These are phyloP conservation scores for Protaetia brevitarsis DNA, from an alignment of 1,140 invertebrate species.

Conservation along the genomic window DNA sequence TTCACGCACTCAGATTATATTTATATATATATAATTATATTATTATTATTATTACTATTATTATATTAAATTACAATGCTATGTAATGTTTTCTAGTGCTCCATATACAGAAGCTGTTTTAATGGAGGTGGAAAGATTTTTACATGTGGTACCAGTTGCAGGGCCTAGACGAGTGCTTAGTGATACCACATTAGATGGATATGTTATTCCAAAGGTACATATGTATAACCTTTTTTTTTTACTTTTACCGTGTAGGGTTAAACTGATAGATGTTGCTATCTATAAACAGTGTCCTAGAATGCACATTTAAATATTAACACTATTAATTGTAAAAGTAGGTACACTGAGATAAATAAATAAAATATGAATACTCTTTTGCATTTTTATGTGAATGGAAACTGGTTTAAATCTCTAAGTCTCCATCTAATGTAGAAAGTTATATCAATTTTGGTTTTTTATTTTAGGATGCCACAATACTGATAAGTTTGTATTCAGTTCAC, in stretches of 20 bases:
- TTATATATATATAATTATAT: not conserved
- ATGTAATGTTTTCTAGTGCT: slow-evolving; percentile 52
- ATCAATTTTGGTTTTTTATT: slow-evolving; percentile 46
- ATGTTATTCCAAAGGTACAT: slow-evolving; percentile 61
- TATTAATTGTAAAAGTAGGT: not conserved
- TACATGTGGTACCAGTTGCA: slow-evolving; percentile 59
- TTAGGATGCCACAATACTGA: slow-evolving; percentile 65
- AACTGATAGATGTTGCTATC: slow-evolving; percentile 50
- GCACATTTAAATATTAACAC: not conserved
- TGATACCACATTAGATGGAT: slow-evolving; percentile 60
- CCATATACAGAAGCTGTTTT: slow-evolving; percentile 61
- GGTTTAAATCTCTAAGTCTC: not conserved
- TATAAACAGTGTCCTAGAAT: not conserved
- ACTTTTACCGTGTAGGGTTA: not conserved
- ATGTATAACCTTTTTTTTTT: not conserved
- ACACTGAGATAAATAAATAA: not conserved
- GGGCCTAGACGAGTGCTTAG: slow-evolving; percentile 64
- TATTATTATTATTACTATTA: slow-evolving; percentile 1
- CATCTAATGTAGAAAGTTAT: not conserved
- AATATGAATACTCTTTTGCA: not conserved
- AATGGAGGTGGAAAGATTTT: slow-evolving; percentile 58
- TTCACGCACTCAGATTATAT: not conserved
- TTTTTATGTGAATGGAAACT: not conserved
- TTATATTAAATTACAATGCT: no score
- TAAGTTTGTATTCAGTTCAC: slow-evolving; percentile 66